phyloP scores from a whole-genome alignment of 2,888 invertebrate genomes.

The Andrena fulva region DNA sequence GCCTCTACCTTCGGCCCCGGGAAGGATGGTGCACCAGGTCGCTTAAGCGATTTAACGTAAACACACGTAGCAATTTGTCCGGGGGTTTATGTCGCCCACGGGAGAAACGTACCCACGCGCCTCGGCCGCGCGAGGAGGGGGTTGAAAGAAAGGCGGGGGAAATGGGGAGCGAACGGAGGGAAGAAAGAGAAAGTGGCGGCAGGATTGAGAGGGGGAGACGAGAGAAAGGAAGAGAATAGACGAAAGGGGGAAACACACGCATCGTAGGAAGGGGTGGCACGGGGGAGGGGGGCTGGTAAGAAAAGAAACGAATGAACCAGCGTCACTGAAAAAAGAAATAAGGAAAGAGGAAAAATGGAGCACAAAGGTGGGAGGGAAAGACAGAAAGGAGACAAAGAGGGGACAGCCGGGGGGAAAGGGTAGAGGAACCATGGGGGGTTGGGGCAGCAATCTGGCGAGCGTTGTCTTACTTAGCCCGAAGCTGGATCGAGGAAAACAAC shows the following conservation, averaged over 20 bases:
- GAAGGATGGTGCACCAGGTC: slow-evolving; percentile 25
- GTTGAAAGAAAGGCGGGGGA: slow-evolving; percentile 9
- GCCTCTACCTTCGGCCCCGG: slow-evolving; percentile 32
- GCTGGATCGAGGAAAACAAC: slow-evolving; percentile 53
- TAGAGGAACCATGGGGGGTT: slow-evolving; percentile 5
- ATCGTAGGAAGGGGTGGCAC: not conserved
- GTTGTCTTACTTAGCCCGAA: slow-evolving; percentile 55
- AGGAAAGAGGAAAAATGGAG: not conserved
- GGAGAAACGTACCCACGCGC: slow-evolving; percentile 27
- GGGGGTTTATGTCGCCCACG: slow-evolving; percentile 64
- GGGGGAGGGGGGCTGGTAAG: not conserved
- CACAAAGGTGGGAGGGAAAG: slow-evolving; percentile 4
- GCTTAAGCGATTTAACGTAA: slow-evolving; percentile 71
- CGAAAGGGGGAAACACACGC: slow-evolving; percentile 1
- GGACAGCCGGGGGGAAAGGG: slow-evolving; percentile 5
- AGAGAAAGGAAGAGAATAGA: slow-evolving; percentile 18
- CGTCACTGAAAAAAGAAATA: not conserved
- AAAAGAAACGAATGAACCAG: not conserved
- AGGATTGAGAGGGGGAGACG: slow-evolving; percentile 3
- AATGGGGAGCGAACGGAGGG: not conserved
- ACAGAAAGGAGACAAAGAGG: slow-evolving; percentile 33
- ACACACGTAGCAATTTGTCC: slow-evolving; percentile 73
- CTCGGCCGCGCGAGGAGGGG: slow-evolving; percentile 17
- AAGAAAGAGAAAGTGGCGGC: slow-evolving; percentile 14
- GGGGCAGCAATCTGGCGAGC: slow-evolving; percentile 54